Base-by-base conservation (phyloP, 2,113 vertebrate genomes). In the Synodontis membranacea region DNA sequence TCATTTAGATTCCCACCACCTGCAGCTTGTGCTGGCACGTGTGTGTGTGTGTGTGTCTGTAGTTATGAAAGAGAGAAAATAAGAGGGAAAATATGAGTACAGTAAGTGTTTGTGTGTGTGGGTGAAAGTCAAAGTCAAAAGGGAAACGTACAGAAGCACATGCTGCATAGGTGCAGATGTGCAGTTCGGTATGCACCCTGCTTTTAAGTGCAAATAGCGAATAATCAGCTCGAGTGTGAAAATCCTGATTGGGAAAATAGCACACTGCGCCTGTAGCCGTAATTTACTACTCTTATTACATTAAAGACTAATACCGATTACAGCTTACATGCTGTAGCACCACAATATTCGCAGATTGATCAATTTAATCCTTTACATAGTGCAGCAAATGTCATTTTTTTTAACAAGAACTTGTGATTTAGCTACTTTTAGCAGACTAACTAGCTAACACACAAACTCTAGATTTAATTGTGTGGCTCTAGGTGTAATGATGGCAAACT, bases 231-330 rank as follows among this genome's bases (percentile, higher is more conserved):
- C 28, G 17, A 72, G 66, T 70, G 82, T 70, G 66, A 42, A 72
- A 84, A 84, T 78, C 34, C 23, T 48, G 70, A 75, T 46, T 84
- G 28, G 46, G n/a, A 62, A 78, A 60, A 60, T 15, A 76, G 56
- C 52, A 75, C 52, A 75, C 31, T 19, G 5, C 37, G 21, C 52
- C 3, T 46, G 39, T 39, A 31, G 25, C 42, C 25, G 8, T 46
- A 60, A 46, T 75, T 75, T 34, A 58, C 17, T 15, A n/a, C 64
- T 52, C 50, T 72, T 12, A 84, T 54, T 54, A 54, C 68, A 74
- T 44, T 52, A 23, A 42, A 75, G 70, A 76, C 70, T 21, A 84
- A 31, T 46, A 23, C 25, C 39, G 15, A 70, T 52, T 83, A 72
- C 34, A 68, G 42, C 0, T 39, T 37, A 68, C 19, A 42, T 39